These are phyloP conservation scores for Syrmaticus mikado DNA, from an alignment of 2,113 vertebrate genomes.

Conservation along the genomic window DNA sequence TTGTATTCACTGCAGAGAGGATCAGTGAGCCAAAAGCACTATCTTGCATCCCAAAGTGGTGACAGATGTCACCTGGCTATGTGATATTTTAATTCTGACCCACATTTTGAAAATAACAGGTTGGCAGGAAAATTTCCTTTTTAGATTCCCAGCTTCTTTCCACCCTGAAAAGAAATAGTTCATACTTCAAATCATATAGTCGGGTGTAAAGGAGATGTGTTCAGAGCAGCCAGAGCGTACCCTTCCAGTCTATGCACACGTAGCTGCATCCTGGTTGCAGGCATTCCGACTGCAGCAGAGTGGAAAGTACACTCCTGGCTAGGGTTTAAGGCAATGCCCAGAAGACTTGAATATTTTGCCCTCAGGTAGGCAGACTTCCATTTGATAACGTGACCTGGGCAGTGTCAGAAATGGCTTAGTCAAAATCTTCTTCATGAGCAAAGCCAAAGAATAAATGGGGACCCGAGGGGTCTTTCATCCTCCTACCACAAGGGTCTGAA, in stretches of 20 bases:
- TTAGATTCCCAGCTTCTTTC: background rate
- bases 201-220: background rate
- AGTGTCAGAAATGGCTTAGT: background rate
- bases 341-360: background rate
- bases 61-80: background rate
- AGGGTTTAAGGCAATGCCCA: background rate
- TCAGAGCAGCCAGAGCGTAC: background rate
- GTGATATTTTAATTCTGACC: background rate
- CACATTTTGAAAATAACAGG: background rate
- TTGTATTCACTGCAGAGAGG: background rate
- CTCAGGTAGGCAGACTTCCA: background rate
- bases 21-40: background rate
- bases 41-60: background rate
- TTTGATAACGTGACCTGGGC: background rate
- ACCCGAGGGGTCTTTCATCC: background rate
- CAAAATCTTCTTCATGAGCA: background rate
- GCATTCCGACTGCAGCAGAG: background rate
- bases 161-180: background rate
- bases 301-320: background rate
- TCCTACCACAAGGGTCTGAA: background rate
- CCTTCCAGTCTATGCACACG: rapidly evolving
- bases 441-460: background rate
- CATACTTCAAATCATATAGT: background rate
- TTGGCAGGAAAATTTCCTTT: background rate
- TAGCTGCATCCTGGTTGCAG: background rate